phyloP scores from a whole-genome alignment of 2,888 invertebrate genomes.

The Pandemis corylana region DNA sequence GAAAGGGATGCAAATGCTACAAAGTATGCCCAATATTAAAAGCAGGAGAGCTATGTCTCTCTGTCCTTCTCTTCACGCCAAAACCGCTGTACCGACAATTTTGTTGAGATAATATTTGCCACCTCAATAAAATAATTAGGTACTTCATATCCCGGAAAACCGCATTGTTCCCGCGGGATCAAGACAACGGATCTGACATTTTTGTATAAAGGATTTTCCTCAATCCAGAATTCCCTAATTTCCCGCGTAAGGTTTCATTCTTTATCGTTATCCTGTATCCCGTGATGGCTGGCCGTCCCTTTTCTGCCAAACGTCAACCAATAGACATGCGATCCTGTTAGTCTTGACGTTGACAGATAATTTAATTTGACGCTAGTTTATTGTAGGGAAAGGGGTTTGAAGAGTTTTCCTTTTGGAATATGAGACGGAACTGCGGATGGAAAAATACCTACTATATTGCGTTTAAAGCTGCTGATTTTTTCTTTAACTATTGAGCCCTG shows the following conservation, averaged over 20 bases:
- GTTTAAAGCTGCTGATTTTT: background rate
- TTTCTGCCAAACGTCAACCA: conserved; percentile 22
- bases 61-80: no score
- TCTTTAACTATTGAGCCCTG: no score
- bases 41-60: no score
- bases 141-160: no score
- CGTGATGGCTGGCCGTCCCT: conserved; percentile 6
- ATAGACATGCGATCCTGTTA: conserved; percentile 6
- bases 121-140: no score
- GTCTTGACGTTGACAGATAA: conserved; percentile 16
- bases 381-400: conserved; percentile 1
- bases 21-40: no score
- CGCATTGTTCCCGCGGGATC: no score
- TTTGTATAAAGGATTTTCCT: no score
- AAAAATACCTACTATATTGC: background rate
- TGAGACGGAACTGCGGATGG: background rate
- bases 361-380: conserved; percentile 20
- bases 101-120: no score
- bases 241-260: background rate
- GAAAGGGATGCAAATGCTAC: no score
- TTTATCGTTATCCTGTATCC: conserved; percentile 9
- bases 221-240: background rate
- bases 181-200: background rate
- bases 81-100: no score
- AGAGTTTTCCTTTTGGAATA: background rate